Conservation (phyloP, 2,797 vertebrate species). For the Anolis apletophallus region DNA sequence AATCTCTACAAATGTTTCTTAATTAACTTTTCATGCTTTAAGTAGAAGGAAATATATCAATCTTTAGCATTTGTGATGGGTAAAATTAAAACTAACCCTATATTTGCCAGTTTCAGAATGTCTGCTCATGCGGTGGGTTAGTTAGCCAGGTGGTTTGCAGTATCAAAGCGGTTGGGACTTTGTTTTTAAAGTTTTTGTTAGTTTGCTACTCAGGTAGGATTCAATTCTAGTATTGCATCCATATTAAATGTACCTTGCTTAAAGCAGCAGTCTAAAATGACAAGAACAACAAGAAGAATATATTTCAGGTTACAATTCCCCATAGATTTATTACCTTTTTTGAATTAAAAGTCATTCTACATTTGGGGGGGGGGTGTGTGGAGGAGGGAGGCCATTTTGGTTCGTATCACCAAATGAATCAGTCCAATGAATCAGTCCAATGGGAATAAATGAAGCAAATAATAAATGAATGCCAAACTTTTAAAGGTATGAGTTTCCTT, state of each 20-base stretch:
- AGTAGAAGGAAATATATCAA: constrained; percentile 43
- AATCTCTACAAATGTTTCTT: constrained; percentile 57
- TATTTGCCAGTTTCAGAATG: constrained; percentile 50
- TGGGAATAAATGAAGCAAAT: too few relatives aligned
- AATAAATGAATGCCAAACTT: not conserved
- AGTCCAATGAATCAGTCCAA: too few relatives aligned
- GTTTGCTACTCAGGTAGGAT: constrained; percentile 12
- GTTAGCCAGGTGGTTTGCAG: not conserved
- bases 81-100: constrained; percentile 31
- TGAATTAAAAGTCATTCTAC: constrained; percentile 34
- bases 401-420: not conserved
- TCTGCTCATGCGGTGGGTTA: constrained; percentile 47
- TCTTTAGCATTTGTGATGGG: constrained; percentile 12
- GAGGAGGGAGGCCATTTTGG: constrained; percentile 38
- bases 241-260: constrained; percentile 34
- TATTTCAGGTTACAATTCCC: constrained; percentile 36
- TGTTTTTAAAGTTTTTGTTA: not conserved
- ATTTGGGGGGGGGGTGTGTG: not conserved
- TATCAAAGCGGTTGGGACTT: constrained; percentile 29
- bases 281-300: not conserved
- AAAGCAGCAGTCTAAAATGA: constrained; percentile 29
- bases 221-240: constrained; percentile 34
- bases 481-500: not conserved
- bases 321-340: constrained; percentile 52
- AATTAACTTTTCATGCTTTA: constrained; percentile 54